A percentile compares a stretch with the other conserved stretches of the same genome.
Conservation (phyloP, 2,113 vertebrate species). For the Paradoxurus hermaphroditus region DNA sequence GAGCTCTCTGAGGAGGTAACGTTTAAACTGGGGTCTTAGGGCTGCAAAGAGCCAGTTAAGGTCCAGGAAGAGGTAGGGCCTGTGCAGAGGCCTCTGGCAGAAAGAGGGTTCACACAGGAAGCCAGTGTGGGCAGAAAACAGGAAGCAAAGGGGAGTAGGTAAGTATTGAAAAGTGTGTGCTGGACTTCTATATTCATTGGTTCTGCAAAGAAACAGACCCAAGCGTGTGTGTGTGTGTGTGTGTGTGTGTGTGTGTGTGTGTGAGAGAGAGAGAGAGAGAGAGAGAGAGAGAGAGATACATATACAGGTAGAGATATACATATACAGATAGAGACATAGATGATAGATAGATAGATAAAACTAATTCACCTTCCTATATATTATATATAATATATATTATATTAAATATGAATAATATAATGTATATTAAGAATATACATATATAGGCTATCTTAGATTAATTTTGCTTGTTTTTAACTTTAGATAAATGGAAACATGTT, state of each 20-base stretch:
- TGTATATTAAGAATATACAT: neutral
- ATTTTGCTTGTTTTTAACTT: neutral
- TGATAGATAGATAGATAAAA: neutral
- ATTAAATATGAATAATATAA: neutral
- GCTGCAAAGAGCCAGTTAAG: neutral
- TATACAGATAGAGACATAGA: neutral
- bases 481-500: neutral
- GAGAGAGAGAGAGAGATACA: neutral
- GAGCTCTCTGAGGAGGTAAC: neutral
- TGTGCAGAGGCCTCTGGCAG: neutral
- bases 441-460: neutral
- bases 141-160: neutral
- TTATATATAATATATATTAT: neutral
- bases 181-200: neutral
- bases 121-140: neutral
- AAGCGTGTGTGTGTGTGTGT: too few species aligned
- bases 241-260: too few species aligned
- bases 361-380: neutral
- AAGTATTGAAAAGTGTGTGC: neutral
- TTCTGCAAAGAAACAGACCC: neutral
- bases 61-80: neutral
- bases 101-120: neutral
- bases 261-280: neutral
- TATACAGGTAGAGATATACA: too few species aligned
- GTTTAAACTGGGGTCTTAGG: neutral